Percentiles rank a stretch among this genome's conserved stretches.
Conservation (phyloP, 2,888 invertebrate genomes). For the Selenia dentaria region DNA sequence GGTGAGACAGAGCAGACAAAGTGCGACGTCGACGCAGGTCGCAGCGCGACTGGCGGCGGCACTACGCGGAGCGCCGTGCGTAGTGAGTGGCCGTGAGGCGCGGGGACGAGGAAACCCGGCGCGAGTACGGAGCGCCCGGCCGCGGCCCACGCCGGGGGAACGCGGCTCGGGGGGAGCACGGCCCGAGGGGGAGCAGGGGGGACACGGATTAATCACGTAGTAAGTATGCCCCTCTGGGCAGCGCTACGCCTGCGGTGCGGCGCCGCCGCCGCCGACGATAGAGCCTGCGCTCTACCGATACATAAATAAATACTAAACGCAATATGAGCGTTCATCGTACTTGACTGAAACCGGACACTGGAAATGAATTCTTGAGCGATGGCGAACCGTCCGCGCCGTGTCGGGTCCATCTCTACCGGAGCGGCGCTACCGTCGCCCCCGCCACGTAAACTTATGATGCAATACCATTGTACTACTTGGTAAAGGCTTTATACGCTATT, state of each 20-base stretch:
- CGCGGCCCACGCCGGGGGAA: conserved; percentile 47
- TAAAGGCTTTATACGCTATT: conserved; percentile 53
- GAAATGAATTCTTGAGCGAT: conserved; percentile 73
- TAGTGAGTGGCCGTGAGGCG: conserved; percentile 84
- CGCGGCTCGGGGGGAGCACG: conserved; percentile 52
- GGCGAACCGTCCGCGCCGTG: conserved; percentile 40
- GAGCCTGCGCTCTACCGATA: conserved; percentile 77
- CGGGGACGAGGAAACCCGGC: conserved; percentile 84
- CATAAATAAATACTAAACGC: conserved; percentile 81
- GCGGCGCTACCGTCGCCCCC: conserved; percentile 22
- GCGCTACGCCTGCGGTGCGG: conserved; percentile 51
- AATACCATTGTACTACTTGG: conserved; percentile 44
- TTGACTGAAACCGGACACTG: conserved; percentile 83
- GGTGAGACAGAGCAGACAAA: conserved; percentile 40
- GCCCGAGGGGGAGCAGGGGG: conserved; percentile 44
- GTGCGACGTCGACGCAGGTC: conserved; percentile 78
- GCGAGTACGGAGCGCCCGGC: conserved; percentile 78
- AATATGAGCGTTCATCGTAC: conserved; percentile 73
- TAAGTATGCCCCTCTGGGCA: conserved; percentile 77
- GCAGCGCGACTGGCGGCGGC: conserved; percentile 79
- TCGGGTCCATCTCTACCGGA: too few species aligned
- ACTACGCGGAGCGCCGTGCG: conserved; percentile 80
- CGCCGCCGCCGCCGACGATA: conserved; percentile 53
- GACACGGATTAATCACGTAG: conserved; percentile 82
- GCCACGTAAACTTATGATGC: conserved; percentile 58